Percentiles rank a stretch among this genome's conserved stretches.
These are phyloP conservation scores for Siphamia tubifer DNA, from an alignment of 2,113 vertebrate genomes.

Conservation along the genomic window DNA sequence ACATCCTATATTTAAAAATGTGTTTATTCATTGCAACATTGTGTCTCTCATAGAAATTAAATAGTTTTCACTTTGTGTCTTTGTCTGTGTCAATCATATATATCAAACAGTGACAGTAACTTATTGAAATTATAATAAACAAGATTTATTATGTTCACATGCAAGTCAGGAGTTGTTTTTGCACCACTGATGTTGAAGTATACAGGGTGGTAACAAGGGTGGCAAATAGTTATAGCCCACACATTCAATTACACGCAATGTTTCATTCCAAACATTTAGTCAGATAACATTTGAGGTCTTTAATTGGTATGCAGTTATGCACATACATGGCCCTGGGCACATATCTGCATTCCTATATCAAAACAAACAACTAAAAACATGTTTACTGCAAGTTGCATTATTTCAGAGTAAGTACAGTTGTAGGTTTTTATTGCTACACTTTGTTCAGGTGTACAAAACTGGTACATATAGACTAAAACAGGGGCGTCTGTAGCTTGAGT, in stretches of 20 bases:
- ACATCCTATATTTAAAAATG: slow-evolving; percentile 21
- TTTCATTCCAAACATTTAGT: slow-evolving; percentile 1
- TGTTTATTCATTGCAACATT: neutral
- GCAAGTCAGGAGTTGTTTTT: neutral
- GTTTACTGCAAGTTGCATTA: slow-evolving; percentile 36
- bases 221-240: neutral
- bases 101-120: slow-evolving; percentile 26
- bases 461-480: no score
- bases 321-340: slow-evolving; percentile 2
- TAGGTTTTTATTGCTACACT: slow-evolving; percentile 10
- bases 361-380: neutral
- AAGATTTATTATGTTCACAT: neutral
- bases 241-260: neutral
- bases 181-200: neutral
- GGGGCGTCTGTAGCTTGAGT: no score
- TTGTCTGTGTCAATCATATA: slow-evolving; percentile 4
- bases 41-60: neutral
- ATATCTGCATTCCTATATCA: neutral
- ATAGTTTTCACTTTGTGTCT: neutral
- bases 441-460: no score
- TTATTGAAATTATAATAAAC: slow-evolving; percentile 57
- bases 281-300: neutral
- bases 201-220: neutral
- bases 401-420: neutral
- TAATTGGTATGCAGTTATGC: neutral